Evolutionary conservation across 92 coral and sea anemone genomes (phyloP), one percentile per base, ranked within the genome.

Genomic region (Actinernus sp.): DNA sequence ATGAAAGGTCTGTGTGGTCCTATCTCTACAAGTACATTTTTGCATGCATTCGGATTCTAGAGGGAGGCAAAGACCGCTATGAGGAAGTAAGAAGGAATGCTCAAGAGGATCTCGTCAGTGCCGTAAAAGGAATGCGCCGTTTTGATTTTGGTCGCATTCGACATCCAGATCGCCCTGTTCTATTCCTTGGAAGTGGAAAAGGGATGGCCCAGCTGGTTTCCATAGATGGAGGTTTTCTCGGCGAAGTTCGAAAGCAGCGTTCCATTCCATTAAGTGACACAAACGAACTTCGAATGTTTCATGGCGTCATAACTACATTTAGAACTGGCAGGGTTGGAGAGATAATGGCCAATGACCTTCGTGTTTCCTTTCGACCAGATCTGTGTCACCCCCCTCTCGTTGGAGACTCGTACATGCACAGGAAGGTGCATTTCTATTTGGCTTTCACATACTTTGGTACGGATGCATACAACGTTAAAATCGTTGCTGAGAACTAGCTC

Each of bases 81-180:
- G 61, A 47, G 4, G 84, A 80, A 16, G 54, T 39, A 1, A 11
- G 34, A 30, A 17, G 7, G 41, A 80, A 37, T 36, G 79, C 76
- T 0, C 24, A 52, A n/a, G 76, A 73, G 0, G 83, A 86, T 27
- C 88, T 86, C 0, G 12, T 9, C 37, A 32, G 30, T 21, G 80
- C 64, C 0, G 54, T 86, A 0, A 49, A 8, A 27, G 63, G 79
- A 1, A 62, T 77, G 9, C 73, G 33, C 1, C 92, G 92, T 13
- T 7, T 25, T 0, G 86, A 79, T 67, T 46, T 70, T 4, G 86
- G 86, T 3, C 3, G 74, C 3, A 49, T 51, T 25, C 59, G 70
- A 1, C 92, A 80, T 34, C 80, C 88, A 6, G 92, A 80, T 28
- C 81, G 92, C 9, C 92, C 92, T 12, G 88, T 86, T 0, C 82